These are phyloP conservation scores for Sandelia bainsii DNA, from an alignment of 2,797 vertebrate species.

Conservation along the genomic window DNA sequence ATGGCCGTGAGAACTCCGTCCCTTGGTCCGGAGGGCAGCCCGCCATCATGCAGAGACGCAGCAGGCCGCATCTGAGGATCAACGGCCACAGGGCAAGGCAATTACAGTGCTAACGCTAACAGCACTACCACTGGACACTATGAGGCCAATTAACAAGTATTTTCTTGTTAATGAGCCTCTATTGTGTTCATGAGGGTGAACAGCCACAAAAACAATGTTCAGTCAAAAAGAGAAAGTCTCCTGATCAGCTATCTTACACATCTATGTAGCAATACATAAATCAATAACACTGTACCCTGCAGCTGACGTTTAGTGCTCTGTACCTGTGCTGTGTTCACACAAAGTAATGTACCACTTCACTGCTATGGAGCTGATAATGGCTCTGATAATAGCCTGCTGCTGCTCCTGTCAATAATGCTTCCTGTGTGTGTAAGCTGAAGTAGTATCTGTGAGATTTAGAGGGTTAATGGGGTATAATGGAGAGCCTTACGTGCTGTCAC, in stretches of 20 bases:
- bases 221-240: slow-evolving; percentile 25
- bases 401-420: slow-evolving; percentile 57
- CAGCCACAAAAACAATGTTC: slow-evolving; percentile 14
- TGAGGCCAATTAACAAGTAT: slow-evolving; percentile 43
- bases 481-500: slow-evolving; percentile 90
- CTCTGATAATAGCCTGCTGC: slow-evolving; percentile 57
- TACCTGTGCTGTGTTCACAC: slow-evolving; percentile 45
- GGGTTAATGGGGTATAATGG: slow-evolving; percentile 56
- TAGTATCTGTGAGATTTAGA: slow-evolving; percentile 39
- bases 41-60: slow-evolving; percentile 91
- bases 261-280: slow-evolving; percentile 36
- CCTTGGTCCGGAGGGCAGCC: slow-evolving; percentile 89
- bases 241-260: slow-evolving; percentile 31
- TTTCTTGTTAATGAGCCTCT: slow-evolving; percentile 41
- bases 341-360: slow-evolving; percentile 59
- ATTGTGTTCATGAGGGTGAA: slow-evolving; percentile 18
- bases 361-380: slow-evolving; percentile 64
- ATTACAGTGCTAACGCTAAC: slow-evolving; percentile 86
- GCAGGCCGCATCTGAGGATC: slow-evolving; percentile 89
- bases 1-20: slow-evolving; percentile 86
- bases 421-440: slow-evolving; percentile 52
- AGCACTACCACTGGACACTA: slow-evolving; percentile 55
- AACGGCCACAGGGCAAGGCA: slow-evolving; percentile 84
- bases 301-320: slow-evolving; percentile 45
- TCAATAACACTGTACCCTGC: slow-evolving; percentile 55